Evolutionary conservation across 2,888 invertebrate species (phyloP), one percentile per base, ranked within the genome.

Genomic region (Plagodis pulveraria): DNA sequence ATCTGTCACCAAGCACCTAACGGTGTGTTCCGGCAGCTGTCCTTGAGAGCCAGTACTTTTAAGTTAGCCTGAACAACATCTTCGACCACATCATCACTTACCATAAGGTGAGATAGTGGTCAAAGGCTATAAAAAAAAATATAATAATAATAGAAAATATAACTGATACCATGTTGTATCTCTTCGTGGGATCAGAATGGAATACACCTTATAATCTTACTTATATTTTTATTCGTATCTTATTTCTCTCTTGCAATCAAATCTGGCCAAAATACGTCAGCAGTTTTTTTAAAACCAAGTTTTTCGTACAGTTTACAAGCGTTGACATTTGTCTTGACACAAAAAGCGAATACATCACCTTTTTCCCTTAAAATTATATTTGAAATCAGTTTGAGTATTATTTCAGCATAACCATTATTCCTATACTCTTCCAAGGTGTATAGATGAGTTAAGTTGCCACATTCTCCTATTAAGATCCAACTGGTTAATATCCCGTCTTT

Each of bases 381-480:
- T 9, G 76, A 70, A 6, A 83, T 73, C 0, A 81, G 41, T 63
- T 85, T 87, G 0, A 83, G 38, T 0, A 85, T 60, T 33, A 83
- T 43, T 50, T 79, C 80, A 0, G 77, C 87, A 42, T 83, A 87
- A 0, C 87, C 87, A 56, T 81, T 81, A 12, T 74, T 74, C 59
- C 88, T 83, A 4, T 86, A 72, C 2, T 74, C 66, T 60, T 83
- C 77, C 12, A 84, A 11, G 0, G 85, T 86, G 43, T 77, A 87
- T 7, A 87, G 61, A 58, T 89, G 87, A 0, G 77, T 69, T 0
- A 87, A 66, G 1, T 77, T 74, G 0, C 89, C 88, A 46, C 68
- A 71, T 70, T 87, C 84, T 34, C 80, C 83, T 6, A 86, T 63
- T 7, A 81, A 72, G 0, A 78, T 72, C 86, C 87, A 89, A 0